Evolutionary conservation across 2,113 vertebrate species (phyloP).

Genomic region (Mus musculus): GRCm39 chr11:35999501-36000000

Average conservation of each 20-base stretch:
- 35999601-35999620: neutral
- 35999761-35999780: neutral
- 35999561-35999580: neutral
- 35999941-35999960: neutral
- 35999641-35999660: neutral
- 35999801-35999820: neutral
- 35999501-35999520: neutral
- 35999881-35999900: constrained; percentile 8
- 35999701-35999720: neutral
- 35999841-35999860: constrained; percentile 57
- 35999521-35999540: neutral
- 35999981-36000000: neutral
- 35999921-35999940: neutral
- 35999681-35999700: neutral
- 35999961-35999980: constrained; percentile 20
- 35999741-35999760: neutral
- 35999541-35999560: neutral
- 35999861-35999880: constrained; percentile 13
- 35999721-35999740: constrained; percentile 1
- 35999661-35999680: neutral
- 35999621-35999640: neutral
- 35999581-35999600: neutral
- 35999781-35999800: neutral
- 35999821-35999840: neutral
- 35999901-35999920: neutral